A percentile compares a stretch with the other conserved stretches of the same genome.
Conservation (phyloP, 2,888 invertebrate species). For the Vanessa cardui region DNA sequence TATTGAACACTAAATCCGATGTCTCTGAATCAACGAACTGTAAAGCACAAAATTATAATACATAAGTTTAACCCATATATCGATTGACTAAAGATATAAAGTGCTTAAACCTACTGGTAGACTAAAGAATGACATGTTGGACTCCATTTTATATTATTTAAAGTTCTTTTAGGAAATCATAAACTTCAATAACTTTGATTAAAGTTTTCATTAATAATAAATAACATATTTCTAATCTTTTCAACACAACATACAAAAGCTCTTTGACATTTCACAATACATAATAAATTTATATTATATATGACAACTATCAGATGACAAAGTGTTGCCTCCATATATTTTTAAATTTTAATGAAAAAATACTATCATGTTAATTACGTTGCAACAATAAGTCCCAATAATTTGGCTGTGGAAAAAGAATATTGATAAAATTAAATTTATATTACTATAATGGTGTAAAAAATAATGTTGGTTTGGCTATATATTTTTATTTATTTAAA, state of each 20-base stretch:
- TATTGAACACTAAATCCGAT: slow-evolving; percentile 57
- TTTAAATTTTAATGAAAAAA: too few relatives aligned
- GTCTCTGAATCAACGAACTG: slow-evolving; percentile 68
- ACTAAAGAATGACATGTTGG: slow-evolving; percentile 20
- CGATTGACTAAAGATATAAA: not conserved
- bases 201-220: not conserved
- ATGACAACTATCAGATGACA: not conserved
- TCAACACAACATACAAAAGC: not conserved
- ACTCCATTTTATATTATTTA: slow-evolving; percentile 15
- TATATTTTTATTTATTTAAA: too few relatives aligned
- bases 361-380: too few relatives aligned
- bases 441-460: too few relatives aligned
- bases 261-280: not conserved
- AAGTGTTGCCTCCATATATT: too few relatives aligned
- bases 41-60: slow-evolving; percentile 32
- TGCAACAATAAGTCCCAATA: too few relatives aligned
- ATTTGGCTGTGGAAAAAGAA: too few relatives aligned
- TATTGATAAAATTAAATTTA: too few relatives aligned
- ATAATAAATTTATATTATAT: not conserved
- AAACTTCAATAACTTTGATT: not conserved
- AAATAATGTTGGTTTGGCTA: too few relatives aligned
- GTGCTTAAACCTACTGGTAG: slow-evolving; percentile 61
- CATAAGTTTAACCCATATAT: not conserved
- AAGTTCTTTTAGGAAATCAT: not conserved
- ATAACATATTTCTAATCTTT: not conserved